phyloP scores from a whole-genome alignment of 2,888 invertebrate species.

The Linyphia triangularis region DNA sequence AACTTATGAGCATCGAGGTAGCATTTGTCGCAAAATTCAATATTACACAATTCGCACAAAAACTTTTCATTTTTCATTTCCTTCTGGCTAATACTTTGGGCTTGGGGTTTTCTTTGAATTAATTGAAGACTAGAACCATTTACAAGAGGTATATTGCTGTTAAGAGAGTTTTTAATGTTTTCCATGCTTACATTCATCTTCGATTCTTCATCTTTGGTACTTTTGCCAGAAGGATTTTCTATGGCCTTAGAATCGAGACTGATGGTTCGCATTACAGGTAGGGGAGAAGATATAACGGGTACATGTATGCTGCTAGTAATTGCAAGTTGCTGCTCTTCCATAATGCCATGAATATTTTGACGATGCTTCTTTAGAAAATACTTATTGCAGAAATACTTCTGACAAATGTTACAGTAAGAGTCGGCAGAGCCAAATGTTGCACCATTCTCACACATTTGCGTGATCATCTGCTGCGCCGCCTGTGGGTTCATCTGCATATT shows the following conservation, averaged over 20 bases:
- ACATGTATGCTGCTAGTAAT: slow-evolving; percentile 72
- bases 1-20: slow-evolving; percentile 86
- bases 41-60: slow-evolving; percentile 83
- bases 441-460: slow-evolving; percentile 69
- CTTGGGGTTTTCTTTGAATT: slow-evolving; percentile 34
- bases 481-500: slow-evolving; percentile 61
- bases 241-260: slow-evolving; percentile 44
- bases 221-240: slow-evolving; percentile 48
- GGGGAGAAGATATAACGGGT: slow-evolving; percentile 72
- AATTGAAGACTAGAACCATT: slow-evolving; percentile 69
- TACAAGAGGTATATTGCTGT: slow-evolving; percentile 51
- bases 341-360: slow-evolving; percentile 84
- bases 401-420: slow-evolving; percentile 82
- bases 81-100: slow-evolving; percentile 44
- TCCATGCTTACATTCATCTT: slow-evolving; percentile 63
- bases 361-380: slow-evolving; percentile 86
- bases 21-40: slow-evolving; percentile 84
- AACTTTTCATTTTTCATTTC: slow-evolving; percentile 75
- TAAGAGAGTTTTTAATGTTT: slow-evolving; percentile 68
- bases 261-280: slow-evolving; percentile 48
- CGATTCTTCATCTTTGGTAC: slow-evolving; percentile 69
- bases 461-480: slow-evolving; percentile 49
- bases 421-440: slow-evolving; percentile 69
- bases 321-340: slow-evolving; percentile 39
- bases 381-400: slow-evolving; percentile 84